phyloP scores from a whole-genome alignment of 2,113 vertebrate species.

The Holacanthus passer region DNA sequence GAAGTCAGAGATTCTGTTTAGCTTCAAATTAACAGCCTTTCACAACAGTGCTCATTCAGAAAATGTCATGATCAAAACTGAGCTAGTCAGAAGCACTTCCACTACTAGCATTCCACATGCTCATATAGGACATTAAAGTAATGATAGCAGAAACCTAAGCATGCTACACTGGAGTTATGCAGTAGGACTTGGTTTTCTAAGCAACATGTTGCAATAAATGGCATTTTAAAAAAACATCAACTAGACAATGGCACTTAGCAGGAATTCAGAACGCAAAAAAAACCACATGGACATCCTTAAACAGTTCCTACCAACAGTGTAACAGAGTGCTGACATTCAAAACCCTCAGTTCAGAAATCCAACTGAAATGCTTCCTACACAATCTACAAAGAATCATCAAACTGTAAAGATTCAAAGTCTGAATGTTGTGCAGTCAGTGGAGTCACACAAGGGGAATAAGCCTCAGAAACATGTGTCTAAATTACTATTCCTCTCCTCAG shows the following conservation, averaged over 20 bases:
- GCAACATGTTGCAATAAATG: constrained; percentile 59
- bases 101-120: constrained; percentile 76
- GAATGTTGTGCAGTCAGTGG: constrained; percentile 37
- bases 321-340: constrained; percentile 52
- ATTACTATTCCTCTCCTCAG: constrained; percentile 61
- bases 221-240: constrained; percentile 54
- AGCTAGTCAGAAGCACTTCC: constrained; percentile 65
- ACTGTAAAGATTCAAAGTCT: constrained; percentile 49
- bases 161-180: constrained; percentile 73
- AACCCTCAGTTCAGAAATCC: constrained; percentile 69
- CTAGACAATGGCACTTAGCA: constrained; percentile 69
- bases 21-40: constrained; percentile 93
- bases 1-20: constrained; percentile 85
- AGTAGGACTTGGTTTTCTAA: constrained; percentile 36
- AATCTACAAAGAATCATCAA: constrained; percentile 61
- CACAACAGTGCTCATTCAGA: constrained; percentile 80
- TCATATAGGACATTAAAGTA: constrained; percentile 66
- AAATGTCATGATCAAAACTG: constrained; percentile 55
- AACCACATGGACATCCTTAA: constrained; percentile 57
- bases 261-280: constrained; percentile 48
- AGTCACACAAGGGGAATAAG: constrained; percentile 43
- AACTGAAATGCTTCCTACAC: constrained; percentile 65
- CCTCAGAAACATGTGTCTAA: constrained; percentile 71
- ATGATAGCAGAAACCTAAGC: constrained; percentile 67
- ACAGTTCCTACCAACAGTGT: constrained; percentile 64